Evolutionary conservation across 2,113 vertebrate genomes (phyloP).

Genomic region (Chaenocephalus aceratus): DNA sequence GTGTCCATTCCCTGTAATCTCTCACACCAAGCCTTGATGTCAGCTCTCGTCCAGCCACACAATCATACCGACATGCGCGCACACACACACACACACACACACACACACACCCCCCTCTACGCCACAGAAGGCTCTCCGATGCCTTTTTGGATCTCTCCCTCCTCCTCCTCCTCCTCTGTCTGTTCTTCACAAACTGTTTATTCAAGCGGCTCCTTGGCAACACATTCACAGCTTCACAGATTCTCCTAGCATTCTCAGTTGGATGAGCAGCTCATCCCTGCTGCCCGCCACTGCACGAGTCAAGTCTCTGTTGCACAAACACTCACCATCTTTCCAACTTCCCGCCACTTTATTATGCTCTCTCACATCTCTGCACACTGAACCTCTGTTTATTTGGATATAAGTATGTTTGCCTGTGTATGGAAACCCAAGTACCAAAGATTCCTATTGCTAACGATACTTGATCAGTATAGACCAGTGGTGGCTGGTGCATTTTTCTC

Average conservation of each 20-base stretch:
- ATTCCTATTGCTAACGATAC: no score
- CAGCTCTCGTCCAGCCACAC: not conserved
- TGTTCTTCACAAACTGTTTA: slow-evolving; percentile 60
- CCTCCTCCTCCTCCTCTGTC: slow-evolving; percentile 30
- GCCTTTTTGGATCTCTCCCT: slow-evolving; percentile 39
- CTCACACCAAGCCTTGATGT: slow-evolving; percentile 42
- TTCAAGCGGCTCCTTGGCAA: slow-evolving; percentile 58
- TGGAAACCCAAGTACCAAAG: not conserved
- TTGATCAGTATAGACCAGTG: not conserved
- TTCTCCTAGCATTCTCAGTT: slow-evolving; percentile 22
- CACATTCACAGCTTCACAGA: slow-evolving; percentile 44
- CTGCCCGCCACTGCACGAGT: slow-evolving; percentile 49
- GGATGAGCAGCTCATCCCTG: slow-evolving; percentile 36
- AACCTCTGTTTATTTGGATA: not conserved
- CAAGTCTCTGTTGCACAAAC: slow-evolving; percentile 31
- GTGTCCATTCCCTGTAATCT: slow-evolving; percentile 48
- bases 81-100: not conserved
- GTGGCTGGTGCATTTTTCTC: no score
- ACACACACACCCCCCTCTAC: not conserved
- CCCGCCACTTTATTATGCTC: not conserved
- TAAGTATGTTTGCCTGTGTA: no score
- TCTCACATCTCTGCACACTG: not conserved
- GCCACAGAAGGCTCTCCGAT: slow-evolving; percentile 46
- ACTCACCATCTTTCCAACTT: not conserved
- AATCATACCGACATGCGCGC: not conserved